Evolutionary conservation across 2,888 invertebrate species (phyloP).

Genomic region (Plebejus anna): DNA sequence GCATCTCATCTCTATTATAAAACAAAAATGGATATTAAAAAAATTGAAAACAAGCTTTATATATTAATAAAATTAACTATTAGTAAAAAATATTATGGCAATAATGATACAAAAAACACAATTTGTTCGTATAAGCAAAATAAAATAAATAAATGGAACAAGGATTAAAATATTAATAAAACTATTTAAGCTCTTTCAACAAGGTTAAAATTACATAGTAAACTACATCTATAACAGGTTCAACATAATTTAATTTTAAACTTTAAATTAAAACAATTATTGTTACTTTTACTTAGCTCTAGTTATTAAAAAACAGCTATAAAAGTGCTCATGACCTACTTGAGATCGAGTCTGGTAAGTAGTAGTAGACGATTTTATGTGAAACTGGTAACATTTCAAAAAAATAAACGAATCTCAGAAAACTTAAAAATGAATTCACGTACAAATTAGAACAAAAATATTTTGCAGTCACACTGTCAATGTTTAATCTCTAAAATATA

Average conservation of each 20-base stretch:
- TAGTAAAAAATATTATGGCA: background rate
- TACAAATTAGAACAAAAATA: background rate
- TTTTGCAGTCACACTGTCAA: constrained; percentile 4
- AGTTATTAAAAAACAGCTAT: background rate
- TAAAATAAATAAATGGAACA: background rate
- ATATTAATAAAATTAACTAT: background rate
- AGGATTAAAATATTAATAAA: background rate
- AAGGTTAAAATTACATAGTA: background rate
- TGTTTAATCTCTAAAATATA: background rate
- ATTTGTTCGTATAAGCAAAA: background rate
- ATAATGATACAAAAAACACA: background rate
- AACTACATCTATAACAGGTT: background rate
- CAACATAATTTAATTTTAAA: background rate
- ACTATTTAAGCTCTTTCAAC: background rate
- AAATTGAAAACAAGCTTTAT: background rate
- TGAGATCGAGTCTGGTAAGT: background rate
- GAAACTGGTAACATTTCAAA: background rate
- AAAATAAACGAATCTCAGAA: background rate
- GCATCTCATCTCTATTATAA: constrained; percentile 40
- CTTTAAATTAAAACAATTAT: background rate
- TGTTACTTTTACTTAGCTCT: background rate
- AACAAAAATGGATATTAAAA: constrained; percentile 29
- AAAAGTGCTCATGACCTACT: background rate
- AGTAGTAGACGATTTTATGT: no score
- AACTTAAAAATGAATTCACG: background rate